Evolutionary conservation across 2,113 vertebrate genomes (phyloP), one percentile per base, ranked within the genome.

Genomic region (Sardina pilchardus): DNA sequence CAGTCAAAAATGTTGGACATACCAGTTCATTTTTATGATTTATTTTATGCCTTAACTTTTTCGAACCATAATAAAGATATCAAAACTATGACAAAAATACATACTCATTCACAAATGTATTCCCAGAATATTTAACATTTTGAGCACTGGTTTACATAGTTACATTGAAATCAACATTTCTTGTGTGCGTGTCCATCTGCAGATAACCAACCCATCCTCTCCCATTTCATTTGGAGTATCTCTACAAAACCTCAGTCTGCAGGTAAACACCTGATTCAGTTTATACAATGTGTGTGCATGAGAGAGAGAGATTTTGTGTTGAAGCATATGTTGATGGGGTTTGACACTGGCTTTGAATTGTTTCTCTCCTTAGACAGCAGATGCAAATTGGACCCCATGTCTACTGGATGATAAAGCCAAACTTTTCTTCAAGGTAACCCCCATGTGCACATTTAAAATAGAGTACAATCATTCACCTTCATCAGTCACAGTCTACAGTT

Each of bases 181-280:
- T 50, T 19, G 50, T 19, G 53, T 59, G 53, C 30, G 9, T 34
- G 34, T 91, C 90, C 87, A 89, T 24, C 88, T 85, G 83, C 93
- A 99, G 98, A 92, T 99, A 88, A 99, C 98, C 82, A 98, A 99
- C 94, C 94, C 93, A 86, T 94, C 92, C 81, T 96, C 93, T 24
- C 97, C 98, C 1, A 91, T 99, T 83, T 98, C 98, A 24, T 97
- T 99, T 93, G 98, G 98, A 82, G 95, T 99, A 87, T 99, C 98
- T 4, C 97, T 99, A 89, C 96, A 99, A 90, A 99, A 99, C 93
- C 95, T 99, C 91, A 99, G 98, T 91, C 96, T 99, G 89, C 97
- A 99, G 97, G 98, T 99, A 96, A 90, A 6, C 30, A 24, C 53
- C 67, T 21, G 67, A 21, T 63, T 83, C 5, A 84, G 8, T 63